These are phyloP conservation scores for Melanotaenia parkinsoni DNA, from an alignment of 2,797 vertebrate species.

Conservation along the genomic window DNA sequence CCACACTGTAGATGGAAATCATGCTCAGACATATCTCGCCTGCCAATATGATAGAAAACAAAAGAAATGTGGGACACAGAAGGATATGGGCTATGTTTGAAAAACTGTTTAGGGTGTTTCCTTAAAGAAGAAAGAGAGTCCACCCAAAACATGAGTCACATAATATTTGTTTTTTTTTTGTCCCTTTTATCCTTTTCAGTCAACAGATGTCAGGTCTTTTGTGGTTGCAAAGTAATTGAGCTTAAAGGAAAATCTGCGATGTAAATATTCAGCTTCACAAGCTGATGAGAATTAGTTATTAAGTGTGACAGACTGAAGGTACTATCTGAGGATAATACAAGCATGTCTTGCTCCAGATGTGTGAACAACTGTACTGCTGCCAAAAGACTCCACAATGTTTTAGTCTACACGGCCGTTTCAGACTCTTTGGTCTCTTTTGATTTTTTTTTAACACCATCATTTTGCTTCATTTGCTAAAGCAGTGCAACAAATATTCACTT, in stretches of 20 bases:
- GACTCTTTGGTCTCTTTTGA: neutral
- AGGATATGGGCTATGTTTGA: conserved; percentile 24
- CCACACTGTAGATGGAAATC: conserved; percentile 11
- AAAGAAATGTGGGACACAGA: conserved; percentile 13
- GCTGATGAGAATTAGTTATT: conserved; percentile 18
- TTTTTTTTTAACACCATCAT: neutral
- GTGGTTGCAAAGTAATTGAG: conserved; percentile 16
- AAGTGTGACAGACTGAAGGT: conserved; percentile 28
- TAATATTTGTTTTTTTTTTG: conserved; percentile 15
- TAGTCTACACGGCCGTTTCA: conserved; percentile 45
- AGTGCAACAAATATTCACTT: conserved; percentile 24
- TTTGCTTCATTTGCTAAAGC: conserved; percentile 34
- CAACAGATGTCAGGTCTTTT: conserved; percentile 41
- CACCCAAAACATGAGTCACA: conserved; percentile 47
- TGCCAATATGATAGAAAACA: conserved; percentile 22
- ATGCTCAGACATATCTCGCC: conserved; percentile 43
- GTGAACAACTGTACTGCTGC: conserved; percentile 34
- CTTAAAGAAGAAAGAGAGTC: conserved; percentile 27
- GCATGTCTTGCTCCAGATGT: conserved; percentile 36
- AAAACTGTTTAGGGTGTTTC: conserved; percentile 38
- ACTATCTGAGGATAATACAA: conserved; percentile 36
- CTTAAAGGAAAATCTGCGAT: conserved; percentile 41
- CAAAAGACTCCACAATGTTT: conserved; percentile 48
- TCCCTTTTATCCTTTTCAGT: conserved; percentile 26
- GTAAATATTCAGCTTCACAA: conserved; percentile 25